These are phyloP conservation scores for Ranitomeya variabilis DNA, from an alignment of 2,113 vertebrate species.

Conservation along the genomic window DNA sequence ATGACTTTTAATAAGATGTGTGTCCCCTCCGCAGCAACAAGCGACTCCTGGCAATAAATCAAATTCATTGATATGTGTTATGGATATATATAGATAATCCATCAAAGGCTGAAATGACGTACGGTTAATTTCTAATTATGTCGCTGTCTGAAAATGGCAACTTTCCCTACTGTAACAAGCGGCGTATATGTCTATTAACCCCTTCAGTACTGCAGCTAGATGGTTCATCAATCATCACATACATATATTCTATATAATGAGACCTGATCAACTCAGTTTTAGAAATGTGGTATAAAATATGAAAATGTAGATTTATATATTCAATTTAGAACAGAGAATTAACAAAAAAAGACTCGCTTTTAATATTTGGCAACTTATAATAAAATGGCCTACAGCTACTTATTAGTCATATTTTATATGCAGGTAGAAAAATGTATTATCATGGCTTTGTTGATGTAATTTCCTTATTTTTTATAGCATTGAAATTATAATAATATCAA, in stretches of 20 bases:
- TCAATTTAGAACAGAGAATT: not conserved
- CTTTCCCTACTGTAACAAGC: not conserved
- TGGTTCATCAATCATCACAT: not conserved
- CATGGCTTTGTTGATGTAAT: not conserved
- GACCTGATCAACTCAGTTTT: not conserved
- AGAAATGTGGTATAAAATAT: not conserved
- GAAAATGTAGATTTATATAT: not conserved
- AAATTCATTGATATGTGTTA: conserved; percentile 54
- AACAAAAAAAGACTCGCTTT: not conserved
- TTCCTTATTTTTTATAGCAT: not conserved
- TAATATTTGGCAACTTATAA: not conserved
- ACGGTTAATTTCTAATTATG: conserved; percentile 22
- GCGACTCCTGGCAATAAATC: conserved; percentile 50
- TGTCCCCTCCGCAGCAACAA: conserved; percentile 55
- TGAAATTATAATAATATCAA: no score
- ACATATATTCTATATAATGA: not conserved
- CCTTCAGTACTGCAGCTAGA: not conserved
- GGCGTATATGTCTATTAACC: not conserved
- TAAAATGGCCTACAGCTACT: not conserved
- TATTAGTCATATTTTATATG: not conserved
- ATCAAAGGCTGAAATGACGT: conserved; percentile 2
- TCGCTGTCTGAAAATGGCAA: conserved; percentile 19
- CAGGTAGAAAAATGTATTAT: not conserved
- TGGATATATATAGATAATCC: conserved; percentile 45
- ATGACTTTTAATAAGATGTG: conserved; percentile 61